Conservation (phyloP, 1,140 invertebrate genomes). For the Wasmannia auropunctata region DNA sequence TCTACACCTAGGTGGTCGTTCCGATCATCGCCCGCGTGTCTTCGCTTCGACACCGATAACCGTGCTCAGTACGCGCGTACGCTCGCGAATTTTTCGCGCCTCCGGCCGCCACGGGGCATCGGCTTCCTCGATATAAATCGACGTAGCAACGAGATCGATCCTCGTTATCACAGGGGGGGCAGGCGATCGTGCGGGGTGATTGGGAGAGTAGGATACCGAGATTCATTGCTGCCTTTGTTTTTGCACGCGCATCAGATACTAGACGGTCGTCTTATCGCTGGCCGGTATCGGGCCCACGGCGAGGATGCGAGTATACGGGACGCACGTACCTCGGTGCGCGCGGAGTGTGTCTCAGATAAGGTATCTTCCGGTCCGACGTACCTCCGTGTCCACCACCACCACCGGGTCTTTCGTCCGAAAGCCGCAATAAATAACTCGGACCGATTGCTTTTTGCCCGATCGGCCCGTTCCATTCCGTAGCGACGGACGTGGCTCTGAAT, state of each 20-base stretch:
- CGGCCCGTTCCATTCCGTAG: slow-evolving; percentile 63
- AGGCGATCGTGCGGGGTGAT: not conserved
- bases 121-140: slow-evolving; percentile 71
- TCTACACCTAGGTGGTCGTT: slow-evolving; percentile 58
- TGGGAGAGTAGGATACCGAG: slow-evolving; percentile 31
- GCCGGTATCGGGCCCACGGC: slow-evolving; percentile 80
- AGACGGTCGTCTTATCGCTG: slow-evolving; percentile 79
- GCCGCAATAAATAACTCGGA: slow-evolving; percentile 82
- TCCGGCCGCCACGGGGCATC: slow-evolving; percentile 59
- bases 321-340: slow-evolving; percentile 68
- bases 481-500: slow-evolving; percentile 10
- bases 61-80: slow-evolving; percentile 28
- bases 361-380: slow-evolving; percentile 79
- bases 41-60: slow-evolving; percentile 44
- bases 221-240: slow-evolving; percentile 81
- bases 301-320: slow-evolving; percentile 77
- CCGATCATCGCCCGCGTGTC: slow-evolving; percentile 9
- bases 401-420: slow-evolving; percentile 72
- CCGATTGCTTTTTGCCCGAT: slow-evolving; percentile 82
- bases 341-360: slow-evolving; percentile 81
- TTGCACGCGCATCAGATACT: slow-evolving; percentile 83
- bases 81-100: slow-evolving; percentile 47
- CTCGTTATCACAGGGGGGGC: slow-evolving; percentile 70
- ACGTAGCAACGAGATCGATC: slow-evolving; percentile 74
- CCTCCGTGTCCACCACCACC: slow-evolving; percentile 75